Evolutionary conservation across 2,797 vertebrate genomes (phyloP), one percentile per base, ranked within the genome.

Genomic region (Glyptemys insculpta): DNA sequence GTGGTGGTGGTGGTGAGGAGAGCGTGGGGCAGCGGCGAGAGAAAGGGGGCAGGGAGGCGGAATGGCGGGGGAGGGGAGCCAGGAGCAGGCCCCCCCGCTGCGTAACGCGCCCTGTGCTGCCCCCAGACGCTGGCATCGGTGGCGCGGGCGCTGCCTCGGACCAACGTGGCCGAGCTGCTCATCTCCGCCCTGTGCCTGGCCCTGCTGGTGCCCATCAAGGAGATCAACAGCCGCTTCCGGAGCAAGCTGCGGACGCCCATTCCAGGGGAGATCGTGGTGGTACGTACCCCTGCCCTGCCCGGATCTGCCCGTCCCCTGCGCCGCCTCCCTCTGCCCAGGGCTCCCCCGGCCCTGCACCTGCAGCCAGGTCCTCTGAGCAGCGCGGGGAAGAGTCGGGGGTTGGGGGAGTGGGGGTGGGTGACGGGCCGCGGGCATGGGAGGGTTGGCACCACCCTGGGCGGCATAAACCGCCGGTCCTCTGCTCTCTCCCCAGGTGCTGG

Each of bases 131-230:
- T 99, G 97, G 99, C 98, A 1, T 98, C 98, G 1, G 99, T 99
- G 97, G 98, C 99, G 97, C 98, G 98, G 90, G 99, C 99, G 72
- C 97, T 99, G 93, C 98, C 98, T 65, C 96, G 98, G 93, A 99
- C 99, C 81, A 99, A 99, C 96, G 97, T 97, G 85, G 99, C 99
- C 0, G 99, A 99, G 93, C 97, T 99, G 95, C 97, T 99, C 19
- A 99, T 99, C 98, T 99, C 99, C 2, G 78, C 99, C 29, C 97
- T 99, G 88, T 99, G 99, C 96, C 97, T 99, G 97, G 98, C 98
- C 3, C 79, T 99, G 74, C 98, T 99, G 85, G 98, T 99, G 84
- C 99, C 99, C 4, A 98, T 99, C n/a, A 99, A 99, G 95, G 99
- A 99, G 95, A 88, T 99, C 96, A 99, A 99, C 97, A 98, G 98